Percentiles rank a stretch among this genome's conserved stretches.
Evolutionary conservation across 1,140 invertebrate genomes (phyloP).

Genomic region (Nautilus pompilius): DNA sequence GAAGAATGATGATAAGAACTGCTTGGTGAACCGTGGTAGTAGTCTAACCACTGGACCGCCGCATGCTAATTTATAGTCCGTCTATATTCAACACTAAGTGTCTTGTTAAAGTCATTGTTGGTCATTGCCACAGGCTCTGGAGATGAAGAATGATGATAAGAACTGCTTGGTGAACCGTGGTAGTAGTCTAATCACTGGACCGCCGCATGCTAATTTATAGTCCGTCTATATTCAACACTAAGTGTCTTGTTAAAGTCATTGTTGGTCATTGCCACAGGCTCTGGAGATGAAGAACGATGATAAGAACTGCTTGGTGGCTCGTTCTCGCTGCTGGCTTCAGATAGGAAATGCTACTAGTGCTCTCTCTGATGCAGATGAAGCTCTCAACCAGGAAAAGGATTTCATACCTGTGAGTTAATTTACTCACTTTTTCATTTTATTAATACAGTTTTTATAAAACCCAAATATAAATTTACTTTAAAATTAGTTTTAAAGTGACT

Average conservation of each 20-base stretch:
- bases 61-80: too few relatives aligned
- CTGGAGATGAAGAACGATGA: slow-evolving; percentile 81
- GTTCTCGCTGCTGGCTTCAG: slow-evolving; percentile 86
- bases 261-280: slow-evolving; percentile 32
- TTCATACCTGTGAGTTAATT: slow-evolving; percentile 64
- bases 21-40: slow-evolving; percentile 81
- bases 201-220: too few relatives aligned
- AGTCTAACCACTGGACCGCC: too few relatives aligned
- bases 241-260: too few relatives aligned
- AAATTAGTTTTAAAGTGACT: too few relatives aligned
- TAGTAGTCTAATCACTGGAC: too few relatives aligned
- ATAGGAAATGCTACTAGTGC: slow-evolving; percentile 81
- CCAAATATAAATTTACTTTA: too few relatives aligned
- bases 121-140: slow-evolving; percentile 60
- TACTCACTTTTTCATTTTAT: too few relatives aligned
- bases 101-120: too few relatives aligned
- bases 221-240: too few relatives aligned
- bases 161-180: slow-evolving; percentile 82
- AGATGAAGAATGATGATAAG: slow-evolving; percentile 79
- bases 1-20: slow-evolving; percentile 78
- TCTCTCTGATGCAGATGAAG: slow-evolving; percentile 78
- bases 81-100: too few relatives aligned
- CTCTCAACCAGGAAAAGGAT: slow-evolving; percentile 71
- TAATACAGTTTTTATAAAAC: too few relatives aligned
- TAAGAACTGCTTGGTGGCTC: slow-evolving; percentile 78